Evolutionary conservation across 2,113 vertebrate species (phyloP).

Genomic region (Epinephelus cyanopodus): DNA sequence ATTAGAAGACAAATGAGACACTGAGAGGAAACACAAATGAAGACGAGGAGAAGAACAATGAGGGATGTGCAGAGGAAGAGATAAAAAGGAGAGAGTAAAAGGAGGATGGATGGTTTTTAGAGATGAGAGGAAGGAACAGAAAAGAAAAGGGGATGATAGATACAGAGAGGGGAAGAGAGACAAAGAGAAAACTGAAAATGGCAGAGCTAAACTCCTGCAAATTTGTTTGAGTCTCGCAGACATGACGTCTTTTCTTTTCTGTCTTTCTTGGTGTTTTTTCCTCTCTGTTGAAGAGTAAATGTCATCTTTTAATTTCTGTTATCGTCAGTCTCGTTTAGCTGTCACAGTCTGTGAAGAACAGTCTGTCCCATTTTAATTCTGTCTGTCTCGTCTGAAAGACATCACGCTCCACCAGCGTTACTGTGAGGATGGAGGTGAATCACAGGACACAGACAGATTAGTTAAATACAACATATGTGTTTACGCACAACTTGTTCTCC

Average conservation of each 20-base stretch:
- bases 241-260: neutral
- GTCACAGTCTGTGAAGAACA: constrained; percentile 13
- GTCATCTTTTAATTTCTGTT: neutral
- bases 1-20: neutral
- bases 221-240: neutral
- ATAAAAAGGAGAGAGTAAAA: neutral
- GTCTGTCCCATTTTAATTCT: neutral
- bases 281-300: constrained; percentile 4
- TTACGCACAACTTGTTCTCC: neutral
- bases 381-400: neutral
- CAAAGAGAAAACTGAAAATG: neutral
- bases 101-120: no score
- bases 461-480: neutral
- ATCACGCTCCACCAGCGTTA: neutral
- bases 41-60: neutral
- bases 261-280: neutral
- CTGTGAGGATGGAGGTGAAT: neutral
- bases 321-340: constrained; percentile 3
- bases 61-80: neutral
- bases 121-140: neutral
- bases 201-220: neutral
- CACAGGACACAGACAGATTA: neutral
- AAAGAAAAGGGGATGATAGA: neutral
- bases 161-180: neutral
- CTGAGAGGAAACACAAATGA: neutral